These are phyloP conservation scores for Calameuta filiformis DNA, from an alignment of 2,888 invertebrate genomes.

Conservation along the genomic window DNA sequence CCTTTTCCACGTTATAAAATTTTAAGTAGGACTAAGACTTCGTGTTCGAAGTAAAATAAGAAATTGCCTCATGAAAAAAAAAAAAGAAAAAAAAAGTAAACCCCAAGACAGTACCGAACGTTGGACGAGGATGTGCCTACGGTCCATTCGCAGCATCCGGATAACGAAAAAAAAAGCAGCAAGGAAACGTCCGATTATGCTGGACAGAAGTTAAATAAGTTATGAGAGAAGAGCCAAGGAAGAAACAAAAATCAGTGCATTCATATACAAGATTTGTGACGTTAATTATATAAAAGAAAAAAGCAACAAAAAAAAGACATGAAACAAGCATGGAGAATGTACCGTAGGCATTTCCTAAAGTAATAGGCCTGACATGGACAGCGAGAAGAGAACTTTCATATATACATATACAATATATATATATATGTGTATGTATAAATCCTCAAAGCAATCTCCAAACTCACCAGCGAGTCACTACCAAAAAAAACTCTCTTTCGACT, in stretches of 20 bases:
- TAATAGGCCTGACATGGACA: not conserved
- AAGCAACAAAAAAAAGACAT: constrained; percentile 16
- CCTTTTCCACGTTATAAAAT: not conserved
- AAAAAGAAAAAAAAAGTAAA: not conserved
- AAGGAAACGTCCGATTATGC: not conserved
- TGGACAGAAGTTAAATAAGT: not conserved
- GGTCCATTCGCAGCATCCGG: not conserved
- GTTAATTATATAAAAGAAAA: not conserved
- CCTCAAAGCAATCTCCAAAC: not conserved
- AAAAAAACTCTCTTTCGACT: not conserved
- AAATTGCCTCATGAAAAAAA: not conserved
- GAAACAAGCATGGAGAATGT: constrained; percentile 12
- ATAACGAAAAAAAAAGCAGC: not conserved
- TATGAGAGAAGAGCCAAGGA: not conserved
- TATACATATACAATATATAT: too few relatives aligned
- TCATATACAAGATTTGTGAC: not conserved
- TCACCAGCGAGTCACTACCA: too few relatives aligned
- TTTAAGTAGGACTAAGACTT: not conserved
- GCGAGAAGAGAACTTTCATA: not conserved
- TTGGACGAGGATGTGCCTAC: not conserved
- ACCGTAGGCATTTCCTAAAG: not conserved
- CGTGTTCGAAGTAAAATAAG: not conserved
- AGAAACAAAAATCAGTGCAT: not conserved
- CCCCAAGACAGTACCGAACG: not conserved
- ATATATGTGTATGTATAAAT: not conserved